A percentile compares a stretch with the other conserved stretches of the same genome.
phyloP scores from a whole-genome alignment of 2,113 vertebrate genomes.

The Gymnocephalus cernua region DNA sequence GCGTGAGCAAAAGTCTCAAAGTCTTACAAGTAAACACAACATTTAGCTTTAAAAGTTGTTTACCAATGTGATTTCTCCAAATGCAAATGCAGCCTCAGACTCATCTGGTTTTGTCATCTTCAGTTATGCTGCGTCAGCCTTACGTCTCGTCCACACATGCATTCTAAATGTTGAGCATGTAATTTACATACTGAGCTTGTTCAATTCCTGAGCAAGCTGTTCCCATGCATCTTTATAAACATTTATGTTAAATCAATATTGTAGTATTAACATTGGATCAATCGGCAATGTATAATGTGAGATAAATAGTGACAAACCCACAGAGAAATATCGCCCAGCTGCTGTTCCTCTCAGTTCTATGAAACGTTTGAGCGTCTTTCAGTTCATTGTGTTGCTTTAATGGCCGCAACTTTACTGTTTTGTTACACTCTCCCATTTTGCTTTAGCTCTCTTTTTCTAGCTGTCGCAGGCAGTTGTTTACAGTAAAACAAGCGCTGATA shows the following conservation, averaged over 20 bases:
- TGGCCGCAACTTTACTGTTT: not conserved
- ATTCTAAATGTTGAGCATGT: not conserved
- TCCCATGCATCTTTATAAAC: not conserved
- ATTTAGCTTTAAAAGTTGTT: not conserved
- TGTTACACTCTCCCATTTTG: not conserved
- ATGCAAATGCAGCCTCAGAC: not conserved
- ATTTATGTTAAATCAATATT: not conserved
- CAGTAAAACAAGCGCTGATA: not conserved
- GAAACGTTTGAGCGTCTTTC: not conserved
- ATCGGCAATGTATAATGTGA: not conserved
- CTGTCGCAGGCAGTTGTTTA: not conserved
- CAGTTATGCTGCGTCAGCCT: not conserved
- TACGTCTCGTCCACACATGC: not conserved
- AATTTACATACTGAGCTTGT: not conserved
- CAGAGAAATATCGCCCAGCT: not conserved
- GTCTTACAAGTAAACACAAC: constrained; percentile 6
- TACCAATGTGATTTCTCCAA: not conserved
- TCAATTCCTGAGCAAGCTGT: not conserved
- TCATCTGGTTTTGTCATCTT: not conserved
- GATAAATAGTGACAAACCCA: not conserved
- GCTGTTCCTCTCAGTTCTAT: not conserved
- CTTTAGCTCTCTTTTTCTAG: not conserved
- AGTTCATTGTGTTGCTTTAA: not conserved
- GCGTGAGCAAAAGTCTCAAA: not conserved
- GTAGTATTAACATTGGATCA: not conserved